Percentiles rank a stretch among this genome's conserved stretches.
Conservation (phyloP, 2,888 invertebrate species). For the Trichacis sp. region DNA sequence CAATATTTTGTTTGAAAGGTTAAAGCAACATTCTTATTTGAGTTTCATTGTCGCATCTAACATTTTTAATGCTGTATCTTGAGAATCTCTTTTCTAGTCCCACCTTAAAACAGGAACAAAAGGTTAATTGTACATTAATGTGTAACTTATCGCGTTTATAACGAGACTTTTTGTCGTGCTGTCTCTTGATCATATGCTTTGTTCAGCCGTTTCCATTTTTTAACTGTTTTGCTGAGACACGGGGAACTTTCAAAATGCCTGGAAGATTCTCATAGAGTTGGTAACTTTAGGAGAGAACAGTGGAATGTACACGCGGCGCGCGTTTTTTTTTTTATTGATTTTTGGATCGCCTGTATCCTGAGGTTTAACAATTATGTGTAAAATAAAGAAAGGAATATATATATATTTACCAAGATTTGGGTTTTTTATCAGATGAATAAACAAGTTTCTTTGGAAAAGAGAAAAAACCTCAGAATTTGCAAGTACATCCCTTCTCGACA, state of each 20-base stretch:
- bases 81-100: too few relatives aligned
- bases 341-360: background rate
- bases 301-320: background rate
- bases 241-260: background rate
- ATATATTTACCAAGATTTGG: background rate
- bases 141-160: constrained; percentile 17
- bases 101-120: constrained; percentile 59
- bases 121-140: constrained; percentile 63
- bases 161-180: background rate
- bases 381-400: background rate
- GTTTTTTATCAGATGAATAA: background rate
- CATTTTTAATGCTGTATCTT: too few relatives aligned
- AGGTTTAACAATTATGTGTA: background rate
- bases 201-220: background rate
- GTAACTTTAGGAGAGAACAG: background rate
- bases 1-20: too few relatives aligned
- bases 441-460: background rate
- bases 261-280: background rate
- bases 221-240: background rate
- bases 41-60: too few relatives aligned
- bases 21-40: too few relatives aligned
- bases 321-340: background rate
- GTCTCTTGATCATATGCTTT: background rate
- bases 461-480: background rate
- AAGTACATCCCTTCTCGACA: background rate